Evolutionary conservation across 2,797 vertebrate species (phyloP).

Genomic region (Hippocampus kuda): DNA sequence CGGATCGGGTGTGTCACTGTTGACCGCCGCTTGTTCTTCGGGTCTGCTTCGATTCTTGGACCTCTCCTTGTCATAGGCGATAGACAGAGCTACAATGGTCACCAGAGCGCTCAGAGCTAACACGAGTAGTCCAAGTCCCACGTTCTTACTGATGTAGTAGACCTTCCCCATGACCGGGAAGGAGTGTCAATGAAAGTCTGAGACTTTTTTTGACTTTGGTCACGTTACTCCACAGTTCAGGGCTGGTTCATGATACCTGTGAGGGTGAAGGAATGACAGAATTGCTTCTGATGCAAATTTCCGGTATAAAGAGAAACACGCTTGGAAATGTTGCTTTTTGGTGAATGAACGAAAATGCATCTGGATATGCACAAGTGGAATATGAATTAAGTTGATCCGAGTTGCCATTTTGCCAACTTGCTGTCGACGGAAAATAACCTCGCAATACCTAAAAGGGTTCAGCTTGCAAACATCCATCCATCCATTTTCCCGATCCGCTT

Average conservation of each 20-base stretch:
- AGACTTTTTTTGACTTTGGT: slow-evolving; percentile 8
- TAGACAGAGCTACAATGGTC: slow-evolving; percentile 78
- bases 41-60: slow-evolving; percentile 43
- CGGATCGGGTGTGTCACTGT: slow-evolving; percentile 13
- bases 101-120: slow-evolving; percentile 57
- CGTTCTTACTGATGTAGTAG: slow-evolving; percentile 75
- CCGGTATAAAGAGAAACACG: too few species aligned
- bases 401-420: too few species aligned
- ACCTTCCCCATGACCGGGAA: slow-evolving; percentile 75
- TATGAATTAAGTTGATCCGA: too few species aligned
- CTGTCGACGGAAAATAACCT: too few species aligned
- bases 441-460: too few species aligned
- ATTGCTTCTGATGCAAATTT: not conserved
- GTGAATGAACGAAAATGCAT: too few species aligned
- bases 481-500: too few species aligned
- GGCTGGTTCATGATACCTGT: slow-evolving; percentile 24
- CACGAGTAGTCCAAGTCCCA: slow-evolving; percentile 65
- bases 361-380: too few species aligned
- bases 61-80: slow-evolving; percentile 78
- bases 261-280: slow-evolving; percentile 4
- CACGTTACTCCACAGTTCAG: slow-evolving; percentile 40
- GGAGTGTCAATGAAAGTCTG: not conserved
- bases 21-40: slow-evolving; percentile 10
- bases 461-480: too few species aligned
- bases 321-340: too few species aligned